Conservation (phyloP, 2,113 vertebrate species). For the Siniperca chuatsi region DNA sequence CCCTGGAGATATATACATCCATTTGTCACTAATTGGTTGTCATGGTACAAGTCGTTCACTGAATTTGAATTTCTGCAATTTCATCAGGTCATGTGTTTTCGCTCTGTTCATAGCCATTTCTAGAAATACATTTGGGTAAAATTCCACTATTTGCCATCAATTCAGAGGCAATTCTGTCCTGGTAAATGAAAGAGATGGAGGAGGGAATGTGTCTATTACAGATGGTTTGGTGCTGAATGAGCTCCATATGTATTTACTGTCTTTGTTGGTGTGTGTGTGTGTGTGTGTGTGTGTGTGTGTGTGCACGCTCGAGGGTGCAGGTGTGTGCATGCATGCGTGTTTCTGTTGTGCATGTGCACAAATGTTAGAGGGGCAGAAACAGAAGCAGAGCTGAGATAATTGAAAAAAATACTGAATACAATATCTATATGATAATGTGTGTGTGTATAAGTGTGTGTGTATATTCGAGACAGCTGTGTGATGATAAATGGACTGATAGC, state of each 20-base stretch:
- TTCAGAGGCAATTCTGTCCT: conserved; percentile 68
- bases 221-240: conserved; percentile 71
- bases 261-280: conserved; percentile 22
- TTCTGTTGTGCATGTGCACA: conserved; percentile 24
- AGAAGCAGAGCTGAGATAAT: conserved; percentile 17
- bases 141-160: conserved; percentile 74
- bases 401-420: conserved; percentile 33
- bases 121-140: conserved; percentile 68
- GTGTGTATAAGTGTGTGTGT: conserved; percentile 28
- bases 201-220: conserved; percentile 71
- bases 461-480: conserved; percentile 59
- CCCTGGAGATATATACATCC: conserved; percentile 36
- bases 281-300: not conserved
- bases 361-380: conserved; percentile 15
- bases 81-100: conserved; percentile 66
- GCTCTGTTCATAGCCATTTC: conserved; percentile 61
- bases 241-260: conserved; percentile 72
- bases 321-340: not conserved
- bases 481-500: conserved; percentile 81
- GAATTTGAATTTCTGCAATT: conserved; percentile 65
- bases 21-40: conserved; percentile 63
- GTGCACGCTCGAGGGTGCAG: not conserved
- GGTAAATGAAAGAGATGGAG: conserved; percentile 73
- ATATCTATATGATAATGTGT: conserved; percentile 37
- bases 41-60: conserved; percentile 43